phyloP scores from a whole-genome alignment of 2,113 vertebrate species.

The Myxocyprinus asiaticus region DNA sequence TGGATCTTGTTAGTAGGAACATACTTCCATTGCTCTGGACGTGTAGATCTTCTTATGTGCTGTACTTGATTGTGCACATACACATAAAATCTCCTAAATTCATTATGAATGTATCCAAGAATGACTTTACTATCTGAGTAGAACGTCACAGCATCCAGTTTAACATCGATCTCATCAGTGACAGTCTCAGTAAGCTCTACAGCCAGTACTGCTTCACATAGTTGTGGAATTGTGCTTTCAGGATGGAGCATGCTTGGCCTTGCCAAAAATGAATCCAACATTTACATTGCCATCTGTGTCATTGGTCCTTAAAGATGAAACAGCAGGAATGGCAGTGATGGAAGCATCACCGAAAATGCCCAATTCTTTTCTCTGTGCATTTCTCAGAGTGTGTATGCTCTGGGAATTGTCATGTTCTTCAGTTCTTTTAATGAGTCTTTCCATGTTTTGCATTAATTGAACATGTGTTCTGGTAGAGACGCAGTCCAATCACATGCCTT shows the following conservation, averaged over 20 bases:
- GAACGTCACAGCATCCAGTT: background rate
- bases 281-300: too few relatives aligned
- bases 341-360: too few relatives aligned
- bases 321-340: too few relatives aligned
- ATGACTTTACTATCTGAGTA: background rate
- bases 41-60: background rate
- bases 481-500: background rate
- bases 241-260: too few relatives aligned
- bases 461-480: background rate
- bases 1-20: background rate
- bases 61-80: background rate
- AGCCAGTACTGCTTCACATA: conserved; percentile 8
- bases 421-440: background rate
- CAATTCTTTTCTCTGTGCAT: too few relatives aligned
- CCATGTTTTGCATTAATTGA: background rate
- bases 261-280: too few relatives aligned
- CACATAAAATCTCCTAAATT: background rate
- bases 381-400: background rate
- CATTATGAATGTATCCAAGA: too few relatives aligned
- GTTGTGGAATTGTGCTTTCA: too few relatives aligned
- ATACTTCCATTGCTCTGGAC: background rate
- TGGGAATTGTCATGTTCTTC: background rate
- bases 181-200: background rate
- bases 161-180: background rate
- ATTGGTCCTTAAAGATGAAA: too few relatives aligned